Evolutionary conservation across 2,113 vertebrate species (phyloP), one percentile per base, ranked within the genome.

Genomic region (Lepus timidus): DNA sequence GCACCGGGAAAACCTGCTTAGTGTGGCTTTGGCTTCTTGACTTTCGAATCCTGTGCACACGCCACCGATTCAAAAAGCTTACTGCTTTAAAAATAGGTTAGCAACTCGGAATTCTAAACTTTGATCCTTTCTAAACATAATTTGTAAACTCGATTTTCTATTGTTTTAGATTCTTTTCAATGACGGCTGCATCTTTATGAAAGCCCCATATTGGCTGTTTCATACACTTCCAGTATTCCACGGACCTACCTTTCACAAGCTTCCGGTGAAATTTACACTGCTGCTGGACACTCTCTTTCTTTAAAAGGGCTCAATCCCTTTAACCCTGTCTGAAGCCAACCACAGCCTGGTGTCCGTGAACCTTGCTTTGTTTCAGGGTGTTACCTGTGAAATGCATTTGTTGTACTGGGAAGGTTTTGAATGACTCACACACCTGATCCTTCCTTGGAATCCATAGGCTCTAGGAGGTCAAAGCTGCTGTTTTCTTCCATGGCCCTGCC

Each of bases 371-470:
- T 71, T 49, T 52, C 20, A 31, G 23, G 12, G 19, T 85, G 14
- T 91, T 83, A 86, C 94, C 0, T 14, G 76, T 27, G 89, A 90
- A 94, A 62, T n/a, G 22, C 83, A 27, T 96, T 96, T 96, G 87
- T 92, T 52, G 91, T 71, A 3, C 88, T 80, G 51, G 65, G 85
- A 94, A 91, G 95, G 74, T 85, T 76, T 75, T 44, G 49, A 17
- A 93, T 96, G 93, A 93, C 92, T 90, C 70, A 64, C 64, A 97
- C 96, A 98, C 96, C 87, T 33, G 85, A 83, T 71, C 93, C 79
- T 44, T 89, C 87, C 20, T 90, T 19, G 25, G 70, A 70, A 82
- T 70, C 85, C 51, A 80, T 1, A 92, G 84, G 85, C 85, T 86
- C 85, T 23, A 74, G 65, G 81, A 81, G 95, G 91, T 44, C 92